Evolutionary conservation across 2,888 invertebrate species (phyloP).

Genomic region (Phymatocera aterrima): DNA sequence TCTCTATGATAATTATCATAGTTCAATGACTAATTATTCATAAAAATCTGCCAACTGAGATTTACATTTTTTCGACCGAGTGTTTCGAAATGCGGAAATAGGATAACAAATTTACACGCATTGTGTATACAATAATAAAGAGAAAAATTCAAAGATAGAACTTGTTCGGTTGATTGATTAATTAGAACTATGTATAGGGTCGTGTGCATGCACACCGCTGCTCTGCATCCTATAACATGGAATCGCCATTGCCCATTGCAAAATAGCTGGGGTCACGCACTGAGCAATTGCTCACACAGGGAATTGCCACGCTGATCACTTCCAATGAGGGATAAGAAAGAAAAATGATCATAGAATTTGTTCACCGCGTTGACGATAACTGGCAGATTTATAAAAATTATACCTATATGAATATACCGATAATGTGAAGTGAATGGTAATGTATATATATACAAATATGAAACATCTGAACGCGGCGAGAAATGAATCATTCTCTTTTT

Average conservation of each 20-base stretch:
- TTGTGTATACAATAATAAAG: background rate
- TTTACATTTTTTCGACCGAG: too few species aligned
- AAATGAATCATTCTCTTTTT: too few species aligned
- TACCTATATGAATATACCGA: too few species aligned
- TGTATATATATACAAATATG: too few species aligned
- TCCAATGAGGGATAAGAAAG: background rate
- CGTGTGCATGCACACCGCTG: background rate
- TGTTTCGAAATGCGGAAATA: too few species aligned
- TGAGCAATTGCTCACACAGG: constrained; percentile 3
- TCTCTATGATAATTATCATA: too few species aligned
- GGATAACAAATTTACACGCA: background rate
- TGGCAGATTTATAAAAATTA: too few species aligned
- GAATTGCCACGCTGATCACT: background rate
- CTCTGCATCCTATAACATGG: background rate
- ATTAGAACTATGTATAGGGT: background rate
- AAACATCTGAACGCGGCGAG: too few species aligned
- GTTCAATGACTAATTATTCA: too few species aligned
- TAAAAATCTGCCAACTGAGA: too few species aligned
- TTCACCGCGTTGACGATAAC: too few species aligned
- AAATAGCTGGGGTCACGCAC: background rate
- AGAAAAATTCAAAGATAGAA: background rate
- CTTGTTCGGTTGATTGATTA: background rate
- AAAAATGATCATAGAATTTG: background rate
- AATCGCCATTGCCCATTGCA: background rate
- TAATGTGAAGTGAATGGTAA: too few species aligned